Evolutionary conservation across 1,140 invertebrate species (phyloP), one percentile per base, ranked within the genome.

Genomic region (Microplitis demolitor): DNA sequence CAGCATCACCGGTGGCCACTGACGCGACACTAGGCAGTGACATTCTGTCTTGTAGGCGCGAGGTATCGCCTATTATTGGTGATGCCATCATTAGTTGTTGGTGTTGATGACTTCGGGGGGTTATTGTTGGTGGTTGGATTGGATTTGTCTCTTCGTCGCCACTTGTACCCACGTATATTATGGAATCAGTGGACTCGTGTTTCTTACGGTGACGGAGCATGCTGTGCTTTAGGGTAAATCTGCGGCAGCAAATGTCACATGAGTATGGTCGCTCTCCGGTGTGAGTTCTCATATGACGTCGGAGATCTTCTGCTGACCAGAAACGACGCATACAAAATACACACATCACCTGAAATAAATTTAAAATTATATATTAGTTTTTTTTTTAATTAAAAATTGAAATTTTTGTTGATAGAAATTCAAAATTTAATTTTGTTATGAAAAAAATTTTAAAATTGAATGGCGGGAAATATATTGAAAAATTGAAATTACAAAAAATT

Each of bases 151-250:
- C 88, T 34, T 87, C 88, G 54, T 88, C 85, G 24, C 89, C 89
- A 62, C 84, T 88, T 34, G 88, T 84, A 4, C 81, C 83, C 0
- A 83, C 77, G 71, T 84, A 76, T 77, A 83, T 80, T 35, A 79
- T 76, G 11, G 83, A 83, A 56, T 88, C 83, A 11, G 88, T 87
- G 2, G 84, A 83, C n/a, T 80, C 87, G 79, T 96, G 94, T 81
- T 96, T 97, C 84, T 96, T 96, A 58, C 95, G 89, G 82, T 97
- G 96, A 3, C 96, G 90, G 66, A 97, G 89, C 95, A 97, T 97
- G 82, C 94, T 96, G 87, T 97, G 95, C 79, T 97, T 97, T n/a
- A 97, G 87, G 0, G 95, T 97, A 87, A 97, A 97, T 66, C 93
- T 89, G 4, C 95, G 87, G 9, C 91, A 85, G 80, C 96, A 97